These are phyloP conservation scores for Stenodera caucasica DNA, from an alignment of 2,888 invertebrate genomes.

Conservation along the genomic window DNA sequence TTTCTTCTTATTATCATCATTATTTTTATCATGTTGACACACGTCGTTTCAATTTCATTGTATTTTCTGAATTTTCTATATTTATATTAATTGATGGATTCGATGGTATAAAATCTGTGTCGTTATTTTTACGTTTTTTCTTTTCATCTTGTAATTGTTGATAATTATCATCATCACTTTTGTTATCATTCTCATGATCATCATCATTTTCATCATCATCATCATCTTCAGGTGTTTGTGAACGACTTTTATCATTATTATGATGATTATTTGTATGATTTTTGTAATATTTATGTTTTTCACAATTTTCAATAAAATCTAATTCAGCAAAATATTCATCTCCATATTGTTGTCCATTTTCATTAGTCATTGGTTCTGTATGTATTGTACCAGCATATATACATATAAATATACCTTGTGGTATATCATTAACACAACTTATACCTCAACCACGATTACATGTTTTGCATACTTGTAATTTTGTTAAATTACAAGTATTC, in stretches of 20 bases:
- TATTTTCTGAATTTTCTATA: conserved; percentile 15
- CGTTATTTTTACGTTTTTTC: conserved; percentile 13
- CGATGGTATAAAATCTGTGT: conserved; percentile 17
- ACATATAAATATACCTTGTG: conserved; percentile 92
- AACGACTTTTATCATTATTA: conserved; percentile 46
- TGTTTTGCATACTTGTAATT: conserved; percentile 94
- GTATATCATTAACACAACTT: conserved; percentile 91
- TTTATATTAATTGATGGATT: conserved; percentile 9
- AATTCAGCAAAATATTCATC: conserved; percentile 97
- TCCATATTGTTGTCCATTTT: conserved; percentile 84
- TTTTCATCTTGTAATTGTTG: too few species aligned
- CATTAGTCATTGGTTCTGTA: conserved; percentile 85
- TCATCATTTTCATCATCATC: conserved; percentile 38
- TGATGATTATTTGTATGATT: too few species aligned
- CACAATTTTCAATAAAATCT: conserved; percentile 93
- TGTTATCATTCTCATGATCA: conserved; percentile 43
- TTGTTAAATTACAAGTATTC: too few species aligned
- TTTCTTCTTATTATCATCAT: too few species aligned
- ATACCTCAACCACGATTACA: conserved; percentile 95
- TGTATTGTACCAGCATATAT: conserved; percentile 93
- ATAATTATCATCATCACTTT: too few species aligned
- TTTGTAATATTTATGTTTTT: conserved; percentile 49
- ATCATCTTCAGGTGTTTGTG: conserved; percentile 33
- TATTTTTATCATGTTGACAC: too few species aligned
- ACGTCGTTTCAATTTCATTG: conserved; percentile 31